phyloP scores from a whole-genome alignment of 2,888 invertebrate species.

The Smittia aterrima region DNA sequence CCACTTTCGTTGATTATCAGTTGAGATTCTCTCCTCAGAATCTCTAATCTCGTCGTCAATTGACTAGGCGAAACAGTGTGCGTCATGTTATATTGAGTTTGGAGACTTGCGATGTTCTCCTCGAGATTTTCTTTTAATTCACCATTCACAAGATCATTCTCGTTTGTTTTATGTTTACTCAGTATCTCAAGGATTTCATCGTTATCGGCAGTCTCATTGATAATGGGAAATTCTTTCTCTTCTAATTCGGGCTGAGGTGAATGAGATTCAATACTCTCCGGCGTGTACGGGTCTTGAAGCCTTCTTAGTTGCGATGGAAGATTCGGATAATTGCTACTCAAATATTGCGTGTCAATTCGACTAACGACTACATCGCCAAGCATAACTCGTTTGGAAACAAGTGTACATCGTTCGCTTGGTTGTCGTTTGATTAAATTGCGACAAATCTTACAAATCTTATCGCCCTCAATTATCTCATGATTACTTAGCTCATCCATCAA shows the following conservation, averaged over 20 bases:
- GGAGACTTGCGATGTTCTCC: slow-evolving; percentile 27
- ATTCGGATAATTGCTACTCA: slow-evolving; percentile 48
- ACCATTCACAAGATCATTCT: slow-evolving; percentile 42
- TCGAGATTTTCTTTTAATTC: slow-evolving; percentile 42
- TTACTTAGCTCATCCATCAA: slow-evolving; percentile 32
- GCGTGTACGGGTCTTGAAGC: slow-evolving; percentile 72
- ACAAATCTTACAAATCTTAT: slow-evolving; percentile 49
- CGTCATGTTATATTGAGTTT: slow-evolving; percentile 43
- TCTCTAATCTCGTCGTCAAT: slow-evolving; percentile 62
- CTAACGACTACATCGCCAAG: slow-evolving; percentile 56
- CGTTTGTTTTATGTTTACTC: slow-evolving; percentile 43
- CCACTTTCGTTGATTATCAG: background rate
- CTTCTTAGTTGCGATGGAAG: slow-evolving; percentile 44
- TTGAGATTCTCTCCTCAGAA: slow-evolving; percentile 33
- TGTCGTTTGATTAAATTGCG: slow-evolving; percentile 50
- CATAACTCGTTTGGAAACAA: slow-evolving; percentile 50
- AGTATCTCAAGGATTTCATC: slow-evolving; percentile 47
- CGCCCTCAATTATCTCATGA: slow-evolving; percentile 42
- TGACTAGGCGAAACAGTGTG: slow-evolving; percentile 61
- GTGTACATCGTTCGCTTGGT: slow-evolving; percentile 47
- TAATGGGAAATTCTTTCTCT: slow-evolving; percentile 47
- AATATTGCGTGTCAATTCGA: slow-evolving; percentile 57
- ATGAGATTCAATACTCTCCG: slow-evolving; percentile 77
- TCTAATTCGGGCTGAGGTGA: slow-evolving; percentile 62
- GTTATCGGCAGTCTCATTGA: slow-evolving; percentile 46